Evolutionary conservation across 2,888 invertebrate species (phyloP).

Genomic region (Oscheius onirici): DNA sequence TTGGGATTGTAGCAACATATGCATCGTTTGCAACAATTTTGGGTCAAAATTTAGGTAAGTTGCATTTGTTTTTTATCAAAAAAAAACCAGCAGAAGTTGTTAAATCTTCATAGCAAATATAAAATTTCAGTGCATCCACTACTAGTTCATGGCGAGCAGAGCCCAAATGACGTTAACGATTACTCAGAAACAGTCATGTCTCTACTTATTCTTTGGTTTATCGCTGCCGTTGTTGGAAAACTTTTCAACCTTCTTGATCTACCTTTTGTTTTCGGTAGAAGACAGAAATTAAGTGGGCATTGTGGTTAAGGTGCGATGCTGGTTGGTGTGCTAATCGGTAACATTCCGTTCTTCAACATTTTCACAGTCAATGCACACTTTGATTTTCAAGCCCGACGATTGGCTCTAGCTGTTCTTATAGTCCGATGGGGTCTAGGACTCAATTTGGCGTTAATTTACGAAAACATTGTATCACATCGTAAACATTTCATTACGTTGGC

Average conservation of each 20-base stretch:
- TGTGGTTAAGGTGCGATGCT: slow-evolving; percentile 40
- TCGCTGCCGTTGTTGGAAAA: not conserved
- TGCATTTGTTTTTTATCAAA: slow-evolving; percentile 1
- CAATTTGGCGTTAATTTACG: slow-evolving; percentile 37
- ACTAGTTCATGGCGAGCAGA: not conserved
- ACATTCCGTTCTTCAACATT: slow-evolving; percentile 38
- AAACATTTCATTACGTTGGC: not conserved
- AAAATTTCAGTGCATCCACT: not conserved
- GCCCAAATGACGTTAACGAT: not conserved
- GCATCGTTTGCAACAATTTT: slow-evolving; percentile 38
- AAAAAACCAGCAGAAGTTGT: too few relatives aligned
- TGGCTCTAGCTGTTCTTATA: slow-evolving; percentile 44
- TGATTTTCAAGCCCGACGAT: slow-evolving; percentile 42
- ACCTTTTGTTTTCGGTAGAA: slow-evolving; percentile 17
- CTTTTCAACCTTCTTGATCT: slow-evolving; percentile 1
- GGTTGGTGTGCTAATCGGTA: slow-evolving; percentile 45
- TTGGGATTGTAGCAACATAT: slow-evolving; percentile 39
- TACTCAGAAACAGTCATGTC: not conserved
- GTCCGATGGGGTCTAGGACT: slow-evolving; percentile 48
- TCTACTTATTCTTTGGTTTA: not conserved
- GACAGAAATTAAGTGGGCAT: not conserved
- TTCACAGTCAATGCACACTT: slow-evolving; percentile 44
- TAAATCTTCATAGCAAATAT: too few relatives aligned
- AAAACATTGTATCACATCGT: slow-evolving; percentile 38
- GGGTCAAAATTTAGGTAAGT: slow-evolving; percentile 41